Conservation (phyloP, 2,888 invertebrate species). For the Lissonota sp. region DNA sequence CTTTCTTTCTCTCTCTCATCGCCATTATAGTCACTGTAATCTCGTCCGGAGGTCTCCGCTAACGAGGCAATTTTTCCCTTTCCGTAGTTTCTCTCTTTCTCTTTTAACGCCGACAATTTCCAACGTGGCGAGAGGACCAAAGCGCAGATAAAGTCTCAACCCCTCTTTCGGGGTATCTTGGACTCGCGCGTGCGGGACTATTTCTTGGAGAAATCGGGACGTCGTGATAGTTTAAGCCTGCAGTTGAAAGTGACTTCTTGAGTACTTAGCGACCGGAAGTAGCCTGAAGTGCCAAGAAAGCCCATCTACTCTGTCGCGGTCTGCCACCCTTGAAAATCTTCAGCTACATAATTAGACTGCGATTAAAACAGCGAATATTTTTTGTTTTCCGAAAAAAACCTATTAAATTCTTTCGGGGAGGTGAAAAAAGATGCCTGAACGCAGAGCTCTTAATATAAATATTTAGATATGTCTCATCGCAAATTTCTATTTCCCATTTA, state of each 20-base stretch:
- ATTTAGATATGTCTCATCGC: no score
- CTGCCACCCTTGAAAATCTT: conserved; percentile 14
- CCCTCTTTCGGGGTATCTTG: neutral
- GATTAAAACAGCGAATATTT: no score
- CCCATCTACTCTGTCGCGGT: conserved; percentile 7
- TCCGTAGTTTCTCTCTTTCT: conserved; percentile 44
- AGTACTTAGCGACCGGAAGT: conserved; percentile 58
- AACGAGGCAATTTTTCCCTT: conserved; percentile 66
- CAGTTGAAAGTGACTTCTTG: conserved; percentile 65
- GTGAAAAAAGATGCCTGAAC: no score
- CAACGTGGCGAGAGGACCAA: neutral
- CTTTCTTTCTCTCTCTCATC: conserved; percentile 7
- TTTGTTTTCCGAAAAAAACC: no score
- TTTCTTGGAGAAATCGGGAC: conserved; percentile 36
- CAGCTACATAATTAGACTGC: no score
- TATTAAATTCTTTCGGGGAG: no score
- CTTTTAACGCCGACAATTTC: conserved; percentile 46
- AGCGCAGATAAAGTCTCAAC: conserved; percentile 44
- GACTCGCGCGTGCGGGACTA: neutral
- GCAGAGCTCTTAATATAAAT: no score
- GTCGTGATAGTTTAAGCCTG: conserved; percentile 64
- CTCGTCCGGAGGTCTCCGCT: conserved; percentile 54
- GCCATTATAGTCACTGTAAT: conserved; percentile 51
- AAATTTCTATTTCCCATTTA: no score
- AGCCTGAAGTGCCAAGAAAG: conserved; percentile 18